phyloP scores from a whole-genome alignment of 2,797 vertebrate species.

The Spinus olivaceus region DNA sequence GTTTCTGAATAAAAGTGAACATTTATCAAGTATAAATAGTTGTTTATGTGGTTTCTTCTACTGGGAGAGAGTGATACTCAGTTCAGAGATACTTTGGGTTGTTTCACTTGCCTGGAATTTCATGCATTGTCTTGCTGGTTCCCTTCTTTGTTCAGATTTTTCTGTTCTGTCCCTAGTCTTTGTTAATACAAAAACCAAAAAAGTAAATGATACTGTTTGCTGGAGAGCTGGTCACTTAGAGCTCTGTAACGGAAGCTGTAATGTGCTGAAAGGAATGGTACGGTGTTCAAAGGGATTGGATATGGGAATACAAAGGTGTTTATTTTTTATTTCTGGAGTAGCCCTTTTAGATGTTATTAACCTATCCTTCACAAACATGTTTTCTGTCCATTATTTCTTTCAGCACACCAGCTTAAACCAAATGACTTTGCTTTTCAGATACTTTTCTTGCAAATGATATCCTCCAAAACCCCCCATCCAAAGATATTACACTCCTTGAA shows the following conservation, averaged over 20 bases:
- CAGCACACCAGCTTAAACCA: background rate
- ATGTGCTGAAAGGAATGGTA: background rate
- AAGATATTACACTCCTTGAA: background rate
- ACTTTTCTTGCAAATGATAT: background rate
- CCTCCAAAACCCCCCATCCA: background rate
- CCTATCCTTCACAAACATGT: background rate
- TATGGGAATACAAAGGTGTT: background rate
- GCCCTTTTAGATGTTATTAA: background rate
- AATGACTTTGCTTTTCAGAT: background rate
- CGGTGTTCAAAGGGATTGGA: background rate
- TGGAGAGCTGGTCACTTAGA: background rate
- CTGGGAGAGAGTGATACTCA: background rate
- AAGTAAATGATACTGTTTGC: background rate
- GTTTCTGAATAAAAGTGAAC: constrained; percentile 31
- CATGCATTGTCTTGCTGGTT: background rate
- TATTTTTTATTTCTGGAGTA: background rate
- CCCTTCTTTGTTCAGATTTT: background rate
- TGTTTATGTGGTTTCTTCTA: background rate
- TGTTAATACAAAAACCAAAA: background rate
- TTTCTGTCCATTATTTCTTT: background rate
- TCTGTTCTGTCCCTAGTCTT: background rate
- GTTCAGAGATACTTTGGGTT: background rate
- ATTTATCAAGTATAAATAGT: background rate
- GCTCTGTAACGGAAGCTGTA: background rate
- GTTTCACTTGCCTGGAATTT: background rate